These are phyloP conservation scores for Mythimna ferrago DNA, from an alignment of 2,888 invertebrate species.

Conservation along the genomic window DNA sequence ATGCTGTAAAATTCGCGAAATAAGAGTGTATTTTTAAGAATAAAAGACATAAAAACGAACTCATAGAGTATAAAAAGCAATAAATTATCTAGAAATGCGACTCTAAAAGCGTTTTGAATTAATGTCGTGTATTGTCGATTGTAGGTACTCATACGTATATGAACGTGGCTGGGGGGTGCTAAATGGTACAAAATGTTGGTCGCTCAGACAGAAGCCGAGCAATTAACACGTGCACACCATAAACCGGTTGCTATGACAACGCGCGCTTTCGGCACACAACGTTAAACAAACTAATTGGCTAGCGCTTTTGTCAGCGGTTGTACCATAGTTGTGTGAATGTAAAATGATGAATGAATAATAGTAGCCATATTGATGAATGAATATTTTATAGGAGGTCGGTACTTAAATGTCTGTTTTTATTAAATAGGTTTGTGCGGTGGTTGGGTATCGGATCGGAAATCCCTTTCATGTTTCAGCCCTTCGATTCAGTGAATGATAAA, in stretches of 20 bases:
- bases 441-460: conserved; percentile 14
- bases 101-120: conserved; percentile 50
- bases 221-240: conserved; percentile 82
- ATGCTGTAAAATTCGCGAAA: conserved; percentile 9
- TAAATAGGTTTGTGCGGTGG: conserved; percentile 31
- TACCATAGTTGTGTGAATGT: conserved; percentile 65
- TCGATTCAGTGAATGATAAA: conserved; percentile 13
- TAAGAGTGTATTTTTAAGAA: conserved; percentile 25
- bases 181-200: conserved; percentile 81
- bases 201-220: conserved; percentile 73
- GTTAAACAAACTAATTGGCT: conserved; percentile 87
- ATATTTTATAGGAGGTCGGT: conserved; percentile 61
- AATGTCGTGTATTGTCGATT: conserved; percentile 49
- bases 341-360: conserved; percentile 63
- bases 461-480: conserved; percentile 25
- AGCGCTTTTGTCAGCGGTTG: conserved; percentile 75
- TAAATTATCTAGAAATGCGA: conserved; percentile 48
- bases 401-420: conserved; percentile 46
- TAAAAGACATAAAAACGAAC: conserved; percentile 26
- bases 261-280: conserved; percentile 72
- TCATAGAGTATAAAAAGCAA: conserved; percentile 21
- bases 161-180: conserved; percentile 71
- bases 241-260: conserved; percentile 80
- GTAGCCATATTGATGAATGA: conserved; percentile 67
- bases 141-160: conserved; percentile 24